phyloP scores from a whole-genome alignment of 35 echinoderm and acorn worm species.

The Anneissia japonica region DNA sequence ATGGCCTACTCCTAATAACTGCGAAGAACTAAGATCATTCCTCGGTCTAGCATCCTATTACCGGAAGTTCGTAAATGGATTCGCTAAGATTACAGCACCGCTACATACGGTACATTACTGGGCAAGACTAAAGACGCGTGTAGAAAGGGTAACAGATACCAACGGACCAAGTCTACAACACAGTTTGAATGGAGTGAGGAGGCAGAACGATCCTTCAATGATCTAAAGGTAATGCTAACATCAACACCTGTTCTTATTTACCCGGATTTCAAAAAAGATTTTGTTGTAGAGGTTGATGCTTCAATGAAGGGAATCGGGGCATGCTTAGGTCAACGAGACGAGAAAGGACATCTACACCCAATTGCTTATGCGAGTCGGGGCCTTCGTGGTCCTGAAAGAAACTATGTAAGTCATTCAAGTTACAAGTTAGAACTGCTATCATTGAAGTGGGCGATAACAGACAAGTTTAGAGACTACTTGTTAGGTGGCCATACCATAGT shows the following conservation, averaged over 20 bases:
- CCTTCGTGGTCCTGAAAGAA: background rate
- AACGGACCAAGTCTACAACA: background rate
- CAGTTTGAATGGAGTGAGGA: background rate
- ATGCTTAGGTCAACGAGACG: background rate
- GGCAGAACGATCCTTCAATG: background rate
- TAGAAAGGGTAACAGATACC: background rate
- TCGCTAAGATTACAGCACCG: background rate
- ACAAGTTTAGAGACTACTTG: background rate
- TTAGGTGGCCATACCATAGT: background rate
- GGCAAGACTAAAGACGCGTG: no score
- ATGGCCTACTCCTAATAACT: background rate
- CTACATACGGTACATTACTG: background rate
- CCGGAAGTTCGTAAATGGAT: background rate
- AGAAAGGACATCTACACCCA: background rate
- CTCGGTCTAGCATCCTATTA: background rate
- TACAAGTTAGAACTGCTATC: background rate
- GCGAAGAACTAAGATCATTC: background rate
- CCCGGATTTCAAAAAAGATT: background rate
- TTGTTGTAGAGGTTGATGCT: background rate
- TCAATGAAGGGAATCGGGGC: background rate
- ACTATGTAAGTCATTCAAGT: background rate
- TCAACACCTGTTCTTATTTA: background rate
- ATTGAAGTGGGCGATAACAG: no score
- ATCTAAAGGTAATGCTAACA: background rate
- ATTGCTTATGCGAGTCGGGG: background rate